Evolutionary conservation across 2,113 vertebrate species (phyloP).

Genomic region (Albula glossodonta): DNA sequence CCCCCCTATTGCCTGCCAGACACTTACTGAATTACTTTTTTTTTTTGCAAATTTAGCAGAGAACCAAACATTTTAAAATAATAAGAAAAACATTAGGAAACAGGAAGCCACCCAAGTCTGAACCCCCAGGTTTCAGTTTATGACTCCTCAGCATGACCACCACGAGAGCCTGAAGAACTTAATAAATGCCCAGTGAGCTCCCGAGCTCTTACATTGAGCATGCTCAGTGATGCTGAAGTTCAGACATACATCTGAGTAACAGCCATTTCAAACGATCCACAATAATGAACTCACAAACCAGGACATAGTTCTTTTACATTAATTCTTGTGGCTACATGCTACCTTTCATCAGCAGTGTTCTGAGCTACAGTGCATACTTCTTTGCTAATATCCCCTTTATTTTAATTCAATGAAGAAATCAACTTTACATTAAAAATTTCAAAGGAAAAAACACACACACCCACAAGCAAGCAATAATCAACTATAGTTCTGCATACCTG

Average conservation of each 20-base stretch:
- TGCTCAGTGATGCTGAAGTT: background rate
- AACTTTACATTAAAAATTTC: no score
- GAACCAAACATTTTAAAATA: background rate
- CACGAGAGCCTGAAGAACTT: background rate
- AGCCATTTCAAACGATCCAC: no score
- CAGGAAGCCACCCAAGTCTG: background rate
- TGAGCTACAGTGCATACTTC: no score
- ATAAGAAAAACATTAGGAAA: conserved; percentile 28
- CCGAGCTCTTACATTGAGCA: background rate
- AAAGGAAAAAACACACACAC: no score
- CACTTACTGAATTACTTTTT: background rate
- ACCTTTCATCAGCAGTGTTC: no score
- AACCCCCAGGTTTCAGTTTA: background rate
- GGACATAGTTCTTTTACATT: no score
- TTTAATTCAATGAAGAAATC: no score
- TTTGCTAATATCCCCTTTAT: no score
- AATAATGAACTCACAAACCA: no score
- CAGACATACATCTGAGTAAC: background rate
- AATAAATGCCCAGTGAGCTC: background rate
- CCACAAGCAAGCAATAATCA: no score
- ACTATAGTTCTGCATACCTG: no score
- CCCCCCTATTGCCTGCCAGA: conserved; percentile 24
- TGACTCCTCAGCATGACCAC: background rate
- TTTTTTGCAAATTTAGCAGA: background rate
- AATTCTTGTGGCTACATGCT: no score